These are phyloP conservation scores for Saimiri boliviensis DNA, from an alignment of 2,113 vertebrate genomes.

Conservation along the genomic window DNA sequence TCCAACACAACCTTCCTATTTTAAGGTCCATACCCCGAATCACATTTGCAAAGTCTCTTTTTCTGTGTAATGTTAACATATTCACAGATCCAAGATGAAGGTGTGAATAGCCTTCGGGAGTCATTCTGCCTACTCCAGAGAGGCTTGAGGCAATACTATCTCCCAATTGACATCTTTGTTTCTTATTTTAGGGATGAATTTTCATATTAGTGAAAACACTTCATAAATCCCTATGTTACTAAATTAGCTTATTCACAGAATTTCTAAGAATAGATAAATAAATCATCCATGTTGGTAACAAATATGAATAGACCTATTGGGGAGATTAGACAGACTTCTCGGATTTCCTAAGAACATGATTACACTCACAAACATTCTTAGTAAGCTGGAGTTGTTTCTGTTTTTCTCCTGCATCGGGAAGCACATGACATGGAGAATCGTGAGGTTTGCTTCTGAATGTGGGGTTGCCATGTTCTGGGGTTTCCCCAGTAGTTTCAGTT, in stretches of 20 bases:
- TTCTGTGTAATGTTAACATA: background rate
- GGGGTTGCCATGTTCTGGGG: background rate
- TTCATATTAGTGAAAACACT: background rate
- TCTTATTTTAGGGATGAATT: background rate
- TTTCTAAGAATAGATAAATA: background rate
- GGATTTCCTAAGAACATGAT: too few species aligned
- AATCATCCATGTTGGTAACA: too few species aligned
- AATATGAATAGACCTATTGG: too few species aligned
- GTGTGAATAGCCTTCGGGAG: too few species aligned
- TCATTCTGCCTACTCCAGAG: background rate
- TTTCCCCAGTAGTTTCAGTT: background rate
- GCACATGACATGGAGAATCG: fast-evolving
- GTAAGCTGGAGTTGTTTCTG: background rate
- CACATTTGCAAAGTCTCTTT: background rate
- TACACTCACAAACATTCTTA: background rate
- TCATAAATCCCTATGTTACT: background rate
- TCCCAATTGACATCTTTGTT: background rate
- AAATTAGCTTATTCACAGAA: background rate
- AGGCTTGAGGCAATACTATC: background rate
- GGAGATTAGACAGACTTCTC: too few species aligned
- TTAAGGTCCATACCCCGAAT: background rate
- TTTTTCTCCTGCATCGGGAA: background rate
- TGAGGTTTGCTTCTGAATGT: background rate
- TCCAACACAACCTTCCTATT: background rate
- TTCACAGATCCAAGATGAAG: too few species aligned